phyloP scores from a whole-genome alignment of 2,113 vertebrate species.

The Oreochromis aureus region DNA sequence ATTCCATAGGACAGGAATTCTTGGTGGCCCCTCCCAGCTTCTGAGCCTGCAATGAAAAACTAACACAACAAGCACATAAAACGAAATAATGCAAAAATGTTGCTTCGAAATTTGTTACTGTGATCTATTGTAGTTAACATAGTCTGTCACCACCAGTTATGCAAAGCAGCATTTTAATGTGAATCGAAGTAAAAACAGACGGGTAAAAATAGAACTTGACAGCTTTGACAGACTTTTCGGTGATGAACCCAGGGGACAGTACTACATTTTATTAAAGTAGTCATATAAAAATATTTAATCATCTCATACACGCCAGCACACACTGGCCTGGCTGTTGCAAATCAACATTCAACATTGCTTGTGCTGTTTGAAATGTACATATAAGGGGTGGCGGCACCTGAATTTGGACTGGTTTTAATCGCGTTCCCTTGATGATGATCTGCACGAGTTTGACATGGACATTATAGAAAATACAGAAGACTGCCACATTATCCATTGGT shows the following conservation, averaged over 20 bases:
- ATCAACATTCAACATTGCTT: background rate
- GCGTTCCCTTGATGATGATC: background rate
- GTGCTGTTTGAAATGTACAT: background rate
- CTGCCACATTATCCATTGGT: background rate
- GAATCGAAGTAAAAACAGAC: background rate
- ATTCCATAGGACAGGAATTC: conserved; percentile 2
- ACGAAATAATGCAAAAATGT: background rate
- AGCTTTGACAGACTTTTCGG: background rate
- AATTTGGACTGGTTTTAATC: background rate
- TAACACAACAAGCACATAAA: background rate
- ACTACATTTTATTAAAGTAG: background rate
- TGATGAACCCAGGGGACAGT: background rate
- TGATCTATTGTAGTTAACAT: background rate
- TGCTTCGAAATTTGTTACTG: background rate
- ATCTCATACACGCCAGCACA: background rate
- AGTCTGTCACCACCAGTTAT: background rate
- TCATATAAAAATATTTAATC: background rate
- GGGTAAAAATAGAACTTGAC: background rate
- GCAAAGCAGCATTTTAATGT: background rate
- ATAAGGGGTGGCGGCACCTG: background rate
- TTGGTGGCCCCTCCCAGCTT: background rate
- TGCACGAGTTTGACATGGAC: background rate
- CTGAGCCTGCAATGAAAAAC: background rate
- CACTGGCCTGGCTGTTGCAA: background rate
- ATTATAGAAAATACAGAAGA: background rate